Evolutionary conservation across 2,113 vertebrate species (phyloP).

Genomic region (Equus przewalskii): DNA sequence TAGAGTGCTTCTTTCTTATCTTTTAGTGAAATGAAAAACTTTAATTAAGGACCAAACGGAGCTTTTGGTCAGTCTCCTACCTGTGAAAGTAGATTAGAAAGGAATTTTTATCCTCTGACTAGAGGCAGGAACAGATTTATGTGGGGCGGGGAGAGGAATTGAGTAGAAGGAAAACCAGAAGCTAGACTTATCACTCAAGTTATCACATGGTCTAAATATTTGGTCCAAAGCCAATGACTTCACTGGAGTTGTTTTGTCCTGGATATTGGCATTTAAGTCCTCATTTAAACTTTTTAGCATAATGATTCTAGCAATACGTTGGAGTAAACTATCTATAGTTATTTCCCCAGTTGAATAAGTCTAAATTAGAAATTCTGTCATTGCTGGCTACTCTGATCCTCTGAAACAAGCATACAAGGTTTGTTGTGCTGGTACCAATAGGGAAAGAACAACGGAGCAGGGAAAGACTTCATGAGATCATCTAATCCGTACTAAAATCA

Average conservation of each 20-base stretch:
- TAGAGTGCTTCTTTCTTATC: background rate
- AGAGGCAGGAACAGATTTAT: slow-evolving; percentile 20
- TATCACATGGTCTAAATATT: slow-evolving; percentile 28
- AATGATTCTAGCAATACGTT: background rate
- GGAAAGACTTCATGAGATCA: background rate
- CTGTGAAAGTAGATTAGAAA: slow-evolving; percentile 61
- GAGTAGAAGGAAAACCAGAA: slow-evolving; percentile 53
- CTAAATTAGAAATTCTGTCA: background rate
- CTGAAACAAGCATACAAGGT: background rate
- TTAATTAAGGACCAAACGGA: slow-evolving; percentile 12
- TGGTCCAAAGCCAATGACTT: background rate
- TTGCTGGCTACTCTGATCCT: background rate
- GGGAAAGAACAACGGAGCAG: background rate
- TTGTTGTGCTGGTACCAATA: background rate
- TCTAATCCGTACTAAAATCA: background rate
- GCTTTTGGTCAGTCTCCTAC: slow-evolving; percentile 2
- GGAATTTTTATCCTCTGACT: slow-evolving; percentile 64
- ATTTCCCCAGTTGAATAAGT: background rate
- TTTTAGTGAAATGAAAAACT: slow-evolving; percentile 50
- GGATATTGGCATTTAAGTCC: background rate
- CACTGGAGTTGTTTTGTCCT: background rate
- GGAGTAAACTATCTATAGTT: slow-evolving; percentile 21
- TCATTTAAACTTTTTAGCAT: background rate
- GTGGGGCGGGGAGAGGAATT: background rate
- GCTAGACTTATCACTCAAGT: background rate